A percentile compares a stretch with the other conserved stretches of the same genome.
phyloP scores from a whole-genome alignment of 2,113 vertebrate genomes.

The Nycticryphes semicollaris region DNA sequence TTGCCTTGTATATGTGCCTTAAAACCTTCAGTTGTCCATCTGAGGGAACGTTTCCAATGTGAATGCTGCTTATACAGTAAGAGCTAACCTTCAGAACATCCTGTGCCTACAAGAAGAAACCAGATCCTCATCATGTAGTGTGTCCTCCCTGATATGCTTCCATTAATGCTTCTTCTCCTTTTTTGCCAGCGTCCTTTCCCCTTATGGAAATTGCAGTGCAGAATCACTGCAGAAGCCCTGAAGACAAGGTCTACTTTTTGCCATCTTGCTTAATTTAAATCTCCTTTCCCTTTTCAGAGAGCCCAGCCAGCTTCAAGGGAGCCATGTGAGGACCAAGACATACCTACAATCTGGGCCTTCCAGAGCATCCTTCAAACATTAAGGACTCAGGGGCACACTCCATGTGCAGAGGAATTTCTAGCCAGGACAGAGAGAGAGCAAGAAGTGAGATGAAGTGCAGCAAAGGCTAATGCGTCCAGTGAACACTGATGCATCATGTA shows the following conservation, averaged over 20 bases:
- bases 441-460: not conserved
- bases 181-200: not conserved
- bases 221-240: not conserved
- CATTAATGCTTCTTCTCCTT: not conserved
- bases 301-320: not conserved
- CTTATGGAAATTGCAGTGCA: not conserved
- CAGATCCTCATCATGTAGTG: not conserved
- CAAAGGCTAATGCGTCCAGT: not conserved
- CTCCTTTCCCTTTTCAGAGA: not conserved
- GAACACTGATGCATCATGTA: slow-evolving; percentile 6
- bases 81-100: not conserved
- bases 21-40: not conserved
- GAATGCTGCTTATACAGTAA: not conserved
- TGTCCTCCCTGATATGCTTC: not conserved
- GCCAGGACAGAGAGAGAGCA: not conserved
- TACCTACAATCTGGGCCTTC: not conserved
- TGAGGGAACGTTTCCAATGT: not conserved
- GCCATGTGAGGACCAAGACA: not conserved
- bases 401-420: not conserved
- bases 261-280: not conserved
- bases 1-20: too few relatives aligned
- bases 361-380: not conserved
- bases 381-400: not conserved
- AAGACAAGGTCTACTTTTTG: not conserved
- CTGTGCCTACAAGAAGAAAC: not conserved